Conservation (phyloP, 1,140 invertebrate species). For the Heliconius nattereri region DNA sequence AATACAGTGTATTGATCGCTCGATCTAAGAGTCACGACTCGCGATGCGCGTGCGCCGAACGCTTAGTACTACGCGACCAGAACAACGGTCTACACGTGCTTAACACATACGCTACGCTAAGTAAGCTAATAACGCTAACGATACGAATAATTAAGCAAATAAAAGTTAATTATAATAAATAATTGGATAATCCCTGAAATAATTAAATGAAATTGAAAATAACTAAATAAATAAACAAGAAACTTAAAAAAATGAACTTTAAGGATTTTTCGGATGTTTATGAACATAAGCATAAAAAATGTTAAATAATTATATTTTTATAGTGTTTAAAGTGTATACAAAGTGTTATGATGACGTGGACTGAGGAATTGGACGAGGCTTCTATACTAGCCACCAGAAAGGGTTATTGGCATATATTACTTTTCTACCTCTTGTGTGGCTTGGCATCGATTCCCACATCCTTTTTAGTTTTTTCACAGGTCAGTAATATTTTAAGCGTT, state of each 20-base stretch:
- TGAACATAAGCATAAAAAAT: neutral
- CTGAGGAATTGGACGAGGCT: constrained; percentile 86
- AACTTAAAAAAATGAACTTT: too few species aligned
- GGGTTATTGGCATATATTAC: constrained; percentile 86
- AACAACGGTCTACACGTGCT: neutral
- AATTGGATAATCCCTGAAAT: too few species aligned
- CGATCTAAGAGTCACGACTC: neutral
- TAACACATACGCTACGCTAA: neutral
- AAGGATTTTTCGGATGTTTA: too few species aligned
- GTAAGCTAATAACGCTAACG: neutral
- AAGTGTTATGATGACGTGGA: constrained; percentile 62
- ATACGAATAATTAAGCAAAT: neutral
- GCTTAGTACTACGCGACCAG: neutral
- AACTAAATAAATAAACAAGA: too few species aligned
- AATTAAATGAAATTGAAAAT: too few species aligned
- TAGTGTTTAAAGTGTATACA: neutral
- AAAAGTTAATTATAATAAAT: too few species aligned
- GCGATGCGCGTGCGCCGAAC: neutral
- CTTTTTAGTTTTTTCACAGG: constrained; percentile 86
- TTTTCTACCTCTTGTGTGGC: constrained; percentile 86
- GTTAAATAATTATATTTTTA: neutral
- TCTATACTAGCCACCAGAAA: constrained; percentile 85
- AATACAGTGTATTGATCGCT: constrained; percentile 3
- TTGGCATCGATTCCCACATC: constrained; percentile 86
- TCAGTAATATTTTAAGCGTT: constrained; percentile 44